Conservation (phyloP, 2,797 vertebrate genomes). For the Synanceia verrucosa region DNA sequence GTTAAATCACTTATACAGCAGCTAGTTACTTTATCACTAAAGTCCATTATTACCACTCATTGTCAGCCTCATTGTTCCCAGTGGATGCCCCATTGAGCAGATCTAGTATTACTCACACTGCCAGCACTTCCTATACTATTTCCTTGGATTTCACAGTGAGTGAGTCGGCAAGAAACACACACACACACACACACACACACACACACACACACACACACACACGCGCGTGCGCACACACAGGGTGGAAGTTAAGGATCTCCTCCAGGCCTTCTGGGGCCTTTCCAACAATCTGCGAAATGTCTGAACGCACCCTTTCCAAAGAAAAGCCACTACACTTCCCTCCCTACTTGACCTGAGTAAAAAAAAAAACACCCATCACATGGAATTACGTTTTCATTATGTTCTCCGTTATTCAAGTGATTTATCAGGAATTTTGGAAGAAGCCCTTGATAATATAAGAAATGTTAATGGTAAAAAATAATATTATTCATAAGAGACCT, state of each 20-base stretch:
- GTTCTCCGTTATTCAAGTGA: too few relatives aligned
- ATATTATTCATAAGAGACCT: background rate
- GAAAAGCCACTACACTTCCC: background rate
- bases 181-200: slow-evolving; percentile 9
- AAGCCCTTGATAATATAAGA: background rate
- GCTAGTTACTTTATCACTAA: slow-evolving; percentile 42
- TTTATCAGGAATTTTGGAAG: background rate
- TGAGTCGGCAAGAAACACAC: slow-evolving; percentile 21
- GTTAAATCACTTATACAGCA: slow-evolving; percentile 23
- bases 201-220: slow-evolving; percentile 4
- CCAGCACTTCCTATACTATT: slow-evolving; percentile 72
- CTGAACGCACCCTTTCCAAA: background rate
- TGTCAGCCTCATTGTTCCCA: slow-evolving; percentile 72
- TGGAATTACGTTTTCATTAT: too few relatives aligned
- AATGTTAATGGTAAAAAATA: background rate
- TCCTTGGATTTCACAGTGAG: slow-evolving; percentile 63
- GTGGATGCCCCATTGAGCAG: slow-evolving; percentile 66
- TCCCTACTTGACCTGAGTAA: background rate
- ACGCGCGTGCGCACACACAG: background rate
- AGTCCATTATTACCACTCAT: slow-evolving; percentile 53
- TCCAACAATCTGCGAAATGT: slow-evolving; percentile 51
- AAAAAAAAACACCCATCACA: background rate
- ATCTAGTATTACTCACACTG: slow-evolving; percentile 59
- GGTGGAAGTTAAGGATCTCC: slow-evolving; percentile 58
- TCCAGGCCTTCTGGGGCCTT: slow-evolving; percentile 28